Conservation (phyloP, 2,888 invertebrate species). For the Leptinotarsa peninsularis region DNA sequence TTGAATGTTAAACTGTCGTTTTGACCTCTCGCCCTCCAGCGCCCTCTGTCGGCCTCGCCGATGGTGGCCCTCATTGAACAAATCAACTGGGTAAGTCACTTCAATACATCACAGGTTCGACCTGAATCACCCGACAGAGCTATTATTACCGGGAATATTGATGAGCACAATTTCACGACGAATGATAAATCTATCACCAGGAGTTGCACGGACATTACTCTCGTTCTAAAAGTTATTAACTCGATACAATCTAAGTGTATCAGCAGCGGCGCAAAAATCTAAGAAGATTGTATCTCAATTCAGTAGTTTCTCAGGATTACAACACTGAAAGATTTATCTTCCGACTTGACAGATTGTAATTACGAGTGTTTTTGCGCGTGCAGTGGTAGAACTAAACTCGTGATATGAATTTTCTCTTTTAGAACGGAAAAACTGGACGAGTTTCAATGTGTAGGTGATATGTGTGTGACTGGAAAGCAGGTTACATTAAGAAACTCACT, state of each 20-base stretch:
- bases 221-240: conserved; percentile 46
- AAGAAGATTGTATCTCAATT: conserved; percentile 50
- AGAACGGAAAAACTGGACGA: conserved; percentile 21
- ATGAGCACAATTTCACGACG: conserved; percentile 27
- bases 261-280: conserved; percentile 49
- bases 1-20: too few species aligned
- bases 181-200: conserved; percentile 48
- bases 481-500: neutral
- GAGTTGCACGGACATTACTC: conserved; percentile 49
- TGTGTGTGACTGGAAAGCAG: neutral
- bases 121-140: conserved; percentile 15
- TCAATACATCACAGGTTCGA: conserved; percentile 9
- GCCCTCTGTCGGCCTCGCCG: too few species aligned
- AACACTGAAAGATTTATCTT: conserved; percentile 49
- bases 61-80: neutral
- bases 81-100: neutral
- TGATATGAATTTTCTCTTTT: conserved; percentile 31
- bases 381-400: conserved; percentile 24
- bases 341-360: conserved; percentile 48
- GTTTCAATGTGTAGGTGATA: conserved; percentile 19
- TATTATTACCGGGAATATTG: conserved; percentile 22
- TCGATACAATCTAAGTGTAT: conserved; percentile 49
- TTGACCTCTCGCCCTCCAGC: too few species aligned
- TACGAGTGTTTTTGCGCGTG: conserved; percentile 44
- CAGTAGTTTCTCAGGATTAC: conserved; percentile 52